Evolutionary conservation across 2,888 invertebrate genomes (phyloP), one percentile per base, ranked within the genome.

Genomic region (Phania funesta): DNA sequence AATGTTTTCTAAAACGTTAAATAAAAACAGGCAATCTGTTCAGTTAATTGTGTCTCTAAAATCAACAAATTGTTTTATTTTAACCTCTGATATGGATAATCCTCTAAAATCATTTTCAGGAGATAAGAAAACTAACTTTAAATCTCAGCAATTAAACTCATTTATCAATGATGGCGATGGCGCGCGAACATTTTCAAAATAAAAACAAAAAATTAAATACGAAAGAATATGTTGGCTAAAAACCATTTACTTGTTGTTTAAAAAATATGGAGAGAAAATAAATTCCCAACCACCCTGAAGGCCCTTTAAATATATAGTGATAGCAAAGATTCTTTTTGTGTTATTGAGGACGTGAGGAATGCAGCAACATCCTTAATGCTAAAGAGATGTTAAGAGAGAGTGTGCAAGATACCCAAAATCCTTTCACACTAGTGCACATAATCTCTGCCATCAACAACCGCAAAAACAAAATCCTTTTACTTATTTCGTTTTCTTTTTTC

Each of bases 361-460:
- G n/a, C 38, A 18, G 52, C 35, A 62, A 46, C 62, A 70, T 62
- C 13, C 20, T 48, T 48, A 65, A 38, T 44, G 24, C 3, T 20
- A 2, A 5, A 20, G 16, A 35, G 50, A 5, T 50, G 24, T 5
- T 35, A 41, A 64, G 20, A 62, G 56, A 58, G 46, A 44, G 54
- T 62, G 13, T 62, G n/a, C 32, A 60, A 76, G 58, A 65, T 50
- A 73, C 78, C 83, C 65, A 80, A 81, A 85, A 84, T 81, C 83
- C 83, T 84, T 85, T 85, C 84, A 79, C 84, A 83, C 83, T 80
- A 79, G 44, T 84, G 84, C 84, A 85, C 84, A 84, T 86, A 84
- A 85, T 84, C 84, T 85, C 75, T 78, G 83, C 80, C 84, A 84
- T 83, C 85, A 84, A 86, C 84, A 85, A 84, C 85, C 84, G 73